Percentiles rank a stretch among this genome's conserved stretches.
phyloP scores from a whole-genome alignment of 2,113 vertebrate genomes.

The Plestiodon gilberti region DNA sequence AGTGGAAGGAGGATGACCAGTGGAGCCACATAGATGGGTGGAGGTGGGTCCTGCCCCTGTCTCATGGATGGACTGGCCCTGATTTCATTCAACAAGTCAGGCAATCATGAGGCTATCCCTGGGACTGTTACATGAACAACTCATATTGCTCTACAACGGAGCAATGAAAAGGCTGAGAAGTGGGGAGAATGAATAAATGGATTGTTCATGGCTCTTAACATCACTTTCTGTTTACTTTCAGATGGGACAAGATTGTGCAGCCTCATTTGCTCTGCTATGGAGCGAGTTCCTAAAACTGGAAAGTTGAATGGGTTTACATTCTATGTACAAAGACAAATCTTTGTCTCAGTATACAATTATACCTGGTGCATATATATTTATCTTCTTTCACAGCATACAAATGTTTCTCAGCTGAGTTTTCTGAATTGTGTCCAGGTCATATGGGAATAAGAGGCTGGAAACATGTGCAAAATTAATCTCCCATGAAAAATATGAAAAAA shows the following conservation, averaged over 20 bases:
- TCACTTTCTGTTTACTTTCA: neutral
- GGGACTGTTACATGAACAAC: neutral
- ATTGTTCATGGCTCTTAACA: neutral
- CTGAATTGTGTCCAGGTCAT: neutral
- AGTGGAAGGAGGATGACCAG: too few relatives aligned
- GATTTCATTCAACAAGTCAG: too few relatives aligned
- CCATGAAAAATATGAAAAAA: neutral
- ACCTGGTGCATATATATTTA: constrained; percentile 8
- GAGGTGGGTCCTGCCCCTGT: too few relatives aligned
- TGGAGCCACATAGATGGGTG: too few relatives aligned
- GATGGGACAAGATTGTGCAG: neutral
- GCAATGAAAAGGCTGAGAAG: neutral
- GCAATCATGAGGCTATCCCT: too few relatives aligned
- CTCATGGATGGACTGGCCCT: too few relatives aligned
- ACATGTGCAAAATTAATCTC: constrained; percentile 1
- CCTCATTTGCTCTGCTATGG: neutral
- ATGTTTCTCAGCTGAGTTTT: neutral
- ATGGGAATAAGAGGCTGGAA: constrained; percentile 26
- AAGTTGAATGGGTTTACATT: neutral
- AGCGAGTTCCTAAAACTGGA: neutral
- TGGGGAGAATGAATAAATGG: neutral
- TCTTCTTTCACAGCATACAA: neutral
- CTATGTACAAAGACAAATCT: neutral
- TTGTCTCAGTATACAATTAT: neutral
- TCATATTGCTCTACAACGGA: neutral